A percentile compares a stretch with the other conserved stretches of the same genome.
These are phyloP conservation scores for Zootermopsis nevadensis DNA, from an alignment of 2,888 invertebrate genomes.

Conservation along the genomic window DNA sequence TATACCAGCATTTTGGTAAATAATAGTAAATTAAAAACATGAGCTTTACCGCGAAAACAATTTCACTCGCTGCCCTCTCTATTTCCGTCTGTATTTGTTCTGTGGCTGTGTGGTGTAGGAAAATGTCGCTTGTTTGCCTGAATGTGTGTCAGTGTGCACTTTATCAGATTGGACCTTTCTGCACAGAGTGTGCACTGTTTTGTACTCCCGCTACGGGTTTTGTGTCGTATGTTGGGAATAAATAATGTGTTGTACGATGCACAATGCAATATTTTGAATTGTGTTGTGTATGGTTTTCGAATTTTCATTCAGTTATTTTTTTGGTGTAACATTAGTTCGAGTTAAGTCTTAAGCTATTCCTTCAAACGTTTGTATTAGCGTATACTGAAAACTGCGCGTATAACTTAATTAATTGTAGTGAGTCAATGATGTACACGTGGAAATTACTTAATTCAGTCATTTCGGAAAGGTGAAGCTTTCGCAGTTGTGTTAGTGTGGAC, in stretches of 20 bases:
- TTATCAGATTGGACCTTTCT: slow-evolving; percentile 6
- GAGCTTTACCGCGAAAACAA: slow-evolving; percentile 5
- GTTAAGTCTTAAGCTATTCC: no score
- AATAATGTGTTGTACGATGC: not conserved
- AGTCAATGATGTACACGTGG: no score
- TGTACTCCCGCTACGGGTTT: not conserved
- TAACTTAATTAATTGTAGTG: no score
- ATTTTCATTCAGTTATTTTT: not conserved
- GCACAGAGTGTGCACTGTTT: not conserved
- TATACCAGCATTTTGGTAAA: not conserved
- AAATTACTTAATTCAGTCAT: no score
- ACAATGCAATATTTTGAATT: not conserved
- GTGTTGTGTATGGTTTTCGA: not conserved
- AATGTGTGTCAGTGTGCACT: not conserved
- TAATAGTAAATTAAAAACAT: not conserved
- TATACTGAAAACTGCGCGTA: no score
- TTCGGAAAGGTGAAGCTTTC: no score
- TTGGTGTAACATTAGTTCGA: no score
- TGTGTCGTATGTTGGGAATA: not conserved
- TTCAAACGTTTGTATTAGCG: no score
- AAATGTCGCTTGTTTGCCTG: not conserved
- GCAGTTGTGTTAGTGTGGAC: no score
- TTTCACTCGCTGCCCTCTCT: not conserved
- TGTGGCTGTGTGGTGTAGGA: not conserved
- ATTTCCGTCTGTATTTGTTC: not conserved